Evolutionary conservation across 2,888 invertebrate genomes (phyloP).

Genomic region (Aphidius colemani): DNA sequence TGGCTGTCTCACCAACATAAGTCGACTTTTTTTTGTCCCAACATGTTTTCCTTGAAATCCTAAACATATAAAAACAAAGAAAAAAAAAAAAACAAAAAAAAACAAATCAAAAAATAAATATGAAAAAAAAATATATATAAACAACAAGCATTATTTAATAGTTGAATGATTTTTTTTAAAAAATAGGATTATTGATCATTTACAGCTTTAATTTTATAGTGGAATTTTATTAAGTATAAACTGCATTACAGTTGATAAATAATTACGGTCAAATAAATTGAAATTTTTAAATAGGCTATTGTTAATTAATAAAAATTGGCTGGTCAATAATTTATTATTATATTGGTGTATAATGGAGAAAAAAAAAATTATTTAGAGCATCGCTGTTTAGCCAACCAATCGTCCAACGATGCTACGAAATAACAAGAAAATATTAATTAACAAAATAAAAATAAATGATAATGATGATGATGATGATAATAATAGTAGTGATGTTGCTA

Average conservation of each 20-base stretch:
- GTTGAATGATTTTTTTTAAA: not conserved
- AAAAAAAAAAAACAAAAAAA: no score
- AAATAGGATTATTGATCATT: not conserved
- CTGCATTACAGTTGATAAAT: constrained; percentile 27
- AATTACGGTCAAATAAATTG: constrained; percentile 15
- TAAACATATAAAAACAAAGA: constrained; percentile 17
- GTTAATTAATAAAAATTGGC: no score
- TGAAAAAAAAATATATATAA: no score
- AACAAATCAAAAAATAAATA: no score
- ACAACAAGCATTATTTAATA: no score
- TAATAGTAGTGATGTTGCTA: no score
- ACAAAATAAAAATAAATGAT: no score
- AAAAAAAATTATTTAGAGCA: no score
- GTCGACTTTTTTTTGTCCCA: constrained; percentile 68
- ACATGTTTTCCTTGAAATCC: constrained; percentile 48
- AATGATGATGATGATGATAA: no score
- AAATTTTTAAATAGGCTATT: constrained; percentile 15
- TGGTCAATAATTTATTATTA: constrained; percentile 15
- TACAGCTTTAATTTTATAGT: constrained; percentile 5
- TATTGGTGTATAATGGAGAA: not conserved
- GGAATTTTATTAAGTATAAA: constrained; percentile 28
- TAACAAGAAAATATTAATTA: no score
- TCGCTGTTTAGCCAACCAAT: no score
- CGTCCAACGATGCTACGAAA: no score
- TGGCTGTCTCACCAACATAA: constrained; percentile 68